Conservation (phyloP, 2,113 vertebrate genomes). For the Phrynosoma platyrhinos region DNA sequence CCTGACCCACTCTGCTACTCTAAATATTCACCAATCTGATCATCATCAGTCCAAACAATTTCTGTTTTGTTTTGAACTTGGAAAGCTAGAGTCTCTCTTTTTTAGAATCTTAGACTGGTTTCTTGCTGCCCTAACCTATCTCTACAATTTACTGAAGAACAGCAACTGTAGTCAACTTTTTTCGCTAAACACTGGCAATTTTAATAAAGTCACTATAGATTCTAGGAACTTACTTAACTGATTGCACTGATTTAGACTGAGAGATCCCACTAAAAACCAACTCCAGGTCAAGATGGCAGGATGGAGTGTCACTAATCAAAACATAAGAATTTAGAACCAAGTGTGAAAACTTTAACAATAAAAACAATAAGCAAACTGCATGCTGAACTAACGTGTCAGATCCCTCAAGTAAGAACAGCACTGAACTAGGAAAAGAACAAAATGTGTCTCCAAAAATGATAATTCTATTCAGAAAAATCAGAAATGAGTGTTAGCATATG, state of each 20-base stretch:
- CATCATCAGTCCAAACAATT: not conserved
- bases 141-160: not conserved
- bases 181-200: not conserved
- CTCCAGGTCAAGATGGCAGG: not conserved
- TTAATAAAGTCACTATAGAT: not conserved
- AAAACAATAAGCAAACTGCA: not conserved
- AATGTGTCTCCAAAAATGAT: too few species aligned
- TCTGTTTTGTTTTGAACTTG: not conserved
- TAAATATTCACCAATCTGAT: not conserved
- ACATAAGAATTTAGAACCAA: not conserved
- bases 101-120: not conserved
- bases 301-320: not conserved
- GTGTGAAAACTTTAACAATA: too few species aligned
- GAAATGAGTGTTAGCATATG: too few species aligned
- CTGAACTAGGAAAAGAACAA: too few species aligned
- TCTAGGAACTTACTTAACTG: not conserved
- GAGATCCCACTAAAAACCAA: not conserved
- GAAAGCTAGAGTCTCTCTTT: not conserved
- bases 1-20: not conserved
- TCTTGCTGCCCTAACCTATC: not conserved
- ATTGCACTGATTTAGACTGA: not conserved
- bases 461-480: not conserved
- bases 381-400: too few species aligned
- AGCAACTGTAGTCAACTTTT: too few species aligned
- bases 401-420: not conserved